phyloP scores from a whole-genome alignment of 1,140 invertebrate species.

The Vollenhovia emeryi region DNA sequence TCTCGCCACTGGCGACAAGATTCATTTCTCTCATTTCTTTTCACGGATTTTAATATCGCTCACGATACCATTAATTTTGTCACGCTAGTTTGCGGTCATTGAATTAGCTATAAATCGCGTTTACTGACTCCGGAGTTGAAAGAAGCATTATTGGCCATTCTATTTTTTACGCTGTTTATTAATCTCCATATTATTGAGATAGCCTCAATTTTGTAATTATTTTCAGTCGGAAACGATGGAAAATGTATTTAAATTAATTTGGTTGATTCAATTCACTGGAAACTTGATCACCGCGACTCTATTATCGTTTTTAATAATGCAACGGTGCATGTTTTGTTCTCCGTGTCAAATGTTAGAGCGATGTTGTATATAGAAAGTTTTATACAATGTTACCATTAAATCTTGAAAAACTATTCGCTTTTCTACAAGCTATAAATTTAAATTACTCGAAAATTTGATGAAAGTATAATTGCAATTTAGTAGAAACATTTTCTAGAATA shows the following conservation, averaged over 20 bases:
- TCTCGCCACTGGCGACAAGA: background rate
- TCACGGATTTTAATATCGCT: background rate
- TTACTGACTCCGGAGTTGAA: slow-evolving; percentile 22
- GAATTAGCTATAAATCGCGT: background rate
- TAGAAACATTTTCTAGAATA: background rate
- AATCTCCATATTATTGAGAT: background rate
- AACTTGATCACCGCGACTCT: background rate
- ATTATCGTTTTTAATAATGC: background rate
- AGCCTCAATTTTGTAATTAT: slow-evolving; percentile 12
- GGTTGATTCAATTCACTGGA: background rate
- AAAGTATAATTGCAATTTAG: background rate
- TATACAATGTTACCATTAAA: background rate
- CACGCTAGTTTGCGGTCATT: background rate
- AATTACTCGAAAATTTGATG: background rate
- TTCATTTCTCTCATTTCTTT: slow-evolving; percentile 22
- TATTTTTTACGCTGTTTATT: background rate
- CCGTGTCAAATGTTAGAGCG: background rate
- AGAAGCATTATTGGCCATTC: background rate
- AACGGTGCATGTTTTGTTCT: background rate
- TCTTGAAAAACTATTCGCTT: background rate
- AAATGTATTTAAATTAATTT: background rate
- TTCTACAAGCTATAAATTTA: background rate
- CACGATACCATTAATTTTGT: background rate
- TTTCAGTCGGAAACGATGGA: background rate
- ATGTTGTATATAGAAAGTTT: background rate